phyloP scores from a whole-genome alignment of 2,797 vertebrate genomes.

The Staurois parvus region DNA sequence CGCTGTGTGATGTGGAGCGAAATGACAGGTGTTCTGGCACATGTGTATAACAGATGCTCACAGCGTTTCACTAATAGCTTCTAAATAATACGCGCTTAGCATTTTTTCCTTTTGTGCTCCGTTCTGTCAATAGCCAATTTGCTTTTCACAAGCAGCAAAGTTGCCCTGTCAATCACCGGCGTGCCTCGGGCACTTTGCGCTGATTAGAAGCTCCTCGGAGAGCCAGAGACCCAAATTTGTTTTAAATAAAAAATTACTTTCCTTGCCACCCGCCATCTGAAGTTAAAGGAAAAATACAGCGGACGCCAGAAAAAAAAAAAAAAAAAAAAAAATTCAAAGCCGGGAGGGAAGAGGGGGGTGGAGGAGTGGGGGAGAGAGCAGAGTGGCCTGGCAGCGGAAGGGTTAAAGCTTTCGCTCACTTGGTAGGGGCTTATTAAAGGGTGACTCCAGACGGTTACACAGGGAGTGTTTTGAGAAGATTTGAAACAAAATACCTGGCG shows the following conservation, averaged over 20 bases:
- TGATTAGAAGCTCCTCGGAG: constrained; percentile 98
- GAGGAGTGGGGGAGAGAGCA: neutral
- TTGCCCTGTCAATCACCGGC: constrained; percentile 93
- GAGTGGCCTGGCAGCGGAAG: too few relatives aligned
- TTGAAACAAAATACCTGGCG: too few relatives aligned
- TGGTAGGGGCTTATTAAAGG: too few relatives aligned
- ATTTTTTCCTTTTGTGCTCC: constrained; percentile 75
- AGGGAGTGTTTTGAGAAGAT: too few relatives aligned
- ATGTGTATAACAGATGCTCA: constrained; percentile 81
- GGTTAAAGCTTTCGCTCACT: too few relatives aligned
- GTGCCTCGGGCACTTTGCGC: constrained; percentile 92
- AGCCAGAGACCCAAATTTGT: constrained; percentile 96
- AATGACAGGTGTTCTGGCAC: constrained; percentile 71
- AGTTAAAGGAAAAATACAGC: constrained; percentile 69
- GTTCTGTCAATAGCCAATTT: constrained; percentile 79
- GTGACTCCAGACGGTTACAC: too few relatives aligned
- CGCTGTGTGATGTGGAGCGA: constrained; percentile 40
- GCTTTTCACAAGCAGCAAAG: constrained; percentile 83
- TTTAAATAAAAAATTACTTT: constrained; percentile 94
- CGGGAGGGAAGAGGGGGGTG: neutral
- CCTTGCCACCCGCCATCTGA: constrained; percentile 24
- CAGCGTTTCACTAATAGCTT: constrained; percentile 77
- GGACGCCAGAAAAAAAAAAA: neutral
- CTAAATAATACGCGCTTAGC: constrained; percentile 80
- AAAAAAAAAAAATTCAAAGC: neutral